Base-by-base conservation (phyloP, 1,140 invertebrate species). In the Globodera ellingtonae region DNA sequence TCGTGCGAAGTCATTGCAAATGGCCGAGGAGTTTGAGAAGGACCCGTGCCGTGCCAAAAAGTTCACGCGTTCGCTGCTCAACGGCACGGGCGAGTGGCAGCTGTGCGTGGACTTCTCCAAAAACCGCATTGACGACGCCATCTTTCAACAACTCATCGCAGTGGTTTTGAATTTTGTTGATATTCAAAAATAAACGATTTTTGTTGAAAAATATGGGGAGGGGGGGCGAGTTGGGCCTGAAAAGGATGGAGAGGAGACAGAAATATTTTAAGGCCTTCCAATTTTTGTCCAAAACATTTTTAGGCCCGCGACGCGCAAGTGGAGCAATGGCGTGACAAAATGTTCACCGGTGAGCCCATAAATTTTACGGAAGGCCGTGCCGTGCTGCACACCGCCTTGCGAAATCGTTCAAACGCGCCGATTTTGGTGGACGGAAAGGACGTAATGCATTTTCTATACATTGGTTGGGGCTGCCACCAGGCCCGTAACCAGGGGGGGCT, bases 341-440 rank as follows among this genome's bases (percentile, higher is more conserved):
- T 99, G 96, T 98, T 99, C 89, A 89, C 89, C 82, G 98, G 96
- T 52, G 92, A 95, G 87, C 95, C 95, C 88, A 99, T 99, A 56
- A 99, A 99, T 90, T 96, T 98, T 86, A 99, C 98, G 3, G 98
- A 99, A 91, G 92, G 95, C 86, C 92, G 97, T 83, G 94, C 97
- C 65, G 98, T 99, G 3, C 91, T 99, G 3, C 98, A 99, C 90
- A 92, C 94, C 66, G 98, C 98, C 21, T 91, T 99, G 46, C 92
- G 98, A 72, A 98, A 99, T 89, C 91, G 94, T 67, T 91, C 92
- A 70, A 94, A 94, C 88, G 92, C 93, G 0, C 91, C 92, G 1
- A 95, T 99, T 81, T 72, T 93, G 18, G 93, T 98, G 6, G 93
- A 96, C 89, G 94, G 94, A 10, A 93, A 94, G 89, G 94, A 99